Conservation (phyloP, 2,113 vertebrate genomes). For the Todiramphus chloris region DNA sequence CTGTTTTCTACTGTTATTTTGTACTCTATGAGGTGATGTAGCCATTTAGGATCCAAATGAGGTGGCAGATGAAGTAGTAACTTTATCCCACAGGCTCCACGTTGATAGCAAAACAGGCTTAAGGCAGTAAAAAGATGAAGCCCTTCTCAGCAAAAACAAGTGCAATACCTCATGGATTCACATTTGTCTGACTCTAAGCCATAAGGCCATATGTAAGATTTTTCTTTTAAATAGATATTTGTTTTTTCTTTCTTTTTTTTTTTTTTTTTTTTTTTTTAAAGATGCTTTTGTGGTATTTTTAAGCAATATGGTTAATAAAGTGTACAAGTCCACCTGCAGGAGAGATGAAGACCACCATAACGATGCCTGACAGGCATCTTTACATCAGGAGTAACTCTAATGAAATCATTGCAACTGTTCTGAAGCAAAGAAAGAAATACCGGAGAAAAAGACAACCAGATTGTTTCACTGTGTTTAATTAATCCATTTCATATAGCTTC, state of each 20-base stretch:
- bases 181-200: background rate
- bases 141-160: background rate
- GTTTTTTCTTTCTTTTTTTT: background rate
- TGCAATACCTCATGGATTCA: background rate
- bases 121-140: background rate
- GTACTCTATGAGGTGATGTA: background rate
- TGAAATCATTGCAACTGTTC: background rate
- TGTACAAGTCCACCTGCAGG: background rate
- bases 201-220: background rate
- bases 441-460: background rate
- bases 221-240: background rate
- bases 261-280: background rate
- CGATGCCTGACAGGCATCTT: background rate
- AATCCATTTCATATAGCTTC: background rate
- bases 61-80: slow-evolving; percentile 11
- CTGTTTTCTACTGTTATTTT: background rate
- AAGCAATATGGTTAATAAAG: background rate
- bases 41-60: background rate
- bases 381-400: background rate
- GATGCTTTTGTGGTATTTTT: background rate
- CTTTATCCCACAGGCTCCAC: background rate
- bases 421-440: background rate
- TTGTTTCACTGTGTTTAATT: background rate
- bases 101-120: rapidly evolving
- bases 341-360: background rate